Evolutionary conservation across 2,797 vertebrate species (phyloP), one percentile per base, ranked within the genome.

Genomic region (Luscinia megarhynchos): DNA sequence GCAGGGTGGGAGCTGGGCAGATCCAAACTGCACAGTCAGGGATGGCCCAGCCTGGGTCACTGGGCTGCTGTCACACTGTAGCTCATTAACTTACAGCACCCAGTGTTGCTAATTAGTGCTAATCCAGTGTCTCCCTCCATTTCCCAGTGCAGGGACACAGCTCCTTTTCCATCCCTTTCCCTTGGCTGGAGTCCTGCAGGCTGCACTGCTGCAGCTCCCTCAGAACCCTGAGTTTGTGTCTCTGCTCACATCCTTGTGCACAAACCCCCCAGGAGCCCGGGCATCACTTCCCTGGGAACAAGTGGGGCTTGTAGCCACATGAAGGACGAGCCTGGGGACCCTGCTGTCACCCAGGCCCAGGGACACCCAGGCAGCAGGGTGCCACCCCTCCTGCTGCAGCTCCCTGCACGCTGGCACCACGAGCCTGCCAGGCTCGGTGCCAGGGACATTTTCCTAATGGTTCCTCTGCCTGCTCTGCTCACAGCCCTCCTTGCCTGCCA

Each of bases 361-460:
- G 76, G 36, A 50, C 10, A 17, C 38, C 26, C 92, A 26, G 3
- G 86, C 77, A 86, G 57, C 57, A 24, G 43, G 17, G 14, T 74
- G 77, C 46, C 2, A 2, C 48, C 41, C 69, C 72, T 89, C 62
- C 73, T 93, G 62, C 68, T 3, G 34, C 85, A 84, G 82, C 38
- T 66, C 45, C 66, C 81, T 2, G 0, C 10, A 23, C 4, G 4
- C 92, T 96, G 96, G 95, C 96, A 95, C 62, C 68, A 9, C 2
- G 1, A 1, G 5, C 40, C 55, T 54, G 55, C 90, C 90, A 92
- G 90, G 95, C 95, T 92, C 30, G 0, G 2, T 86, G 94, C 96
- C 90, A 95, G 89, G 40, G 82, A 94, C 64, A 84, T 94, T 84
- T 93, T 93, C 94, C 89, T 90, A 70, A 93, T 91, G 79, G 62